Evolutionary conservation across 1,140 invertebrate genomes (phyloP), one percentile per base, ranked within the genome.

Genomic region (Aphaenogaster floridana): DNA sequence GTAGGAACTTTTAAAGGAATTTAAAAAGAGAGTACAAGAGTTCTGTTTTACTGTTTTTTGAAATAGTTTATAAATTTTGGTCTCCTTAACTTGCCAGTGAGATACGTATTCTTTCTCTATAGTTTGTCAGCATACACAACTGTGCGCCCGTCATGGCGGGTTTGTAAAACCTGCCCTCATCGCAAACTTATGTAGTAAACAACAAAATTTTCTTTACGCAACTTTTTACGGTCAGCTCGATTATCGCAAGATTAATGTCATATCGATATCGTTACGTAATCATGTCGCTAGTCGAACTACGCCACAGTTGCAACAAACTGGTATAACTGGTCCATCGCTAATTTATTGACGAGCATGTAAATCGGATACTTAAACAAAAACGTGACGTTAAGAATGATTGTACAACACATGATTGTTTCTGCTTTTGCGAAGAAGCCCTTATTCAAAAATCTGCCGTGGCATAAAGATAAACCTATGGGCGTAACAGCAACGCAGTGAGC

Each of bases 31-130:
- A 57, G 21, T 45, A 17, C 13, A 36, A 79, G 28, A 21, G 5
- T 36, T 63, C 0, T 45, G 13, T 21, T 45, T 78, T 63, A 45
- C 15, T 39, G 28, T 61, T 72, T 50, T 21, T 36, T 7, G 8
- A 21, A 61, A 39, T n/a, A 36, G n/a, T 39, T 76, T 63, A 59
- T 34, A 84, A 61, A 61, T 61, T 39, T 76, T 36, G 28, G n/a
- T 84, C 69, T 84, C 69, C 80, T 61, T 84, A 74, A 84, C 42
- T 84, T 48, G 68, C 54, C 54, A 74, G 39, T 36, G 80, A 83
- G 69, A 57, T 84, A 68, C 78, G 36, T 68, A 76, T 28, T 84
- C 50, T 74, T 74, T 57, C 42, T 72, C 52, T 57, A 34, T 71
- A 71, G 15, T 57, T 81, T 57, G 64, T 79, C 77, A 52, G 34